Percentiles rank a stretch among this genome's conserved stretches.
These are phyloP conservation scores for Quadroppia sp. DNA, from an alignment of 2,888 invertebrate genomes.

Conservation along the genomic window DNA sequence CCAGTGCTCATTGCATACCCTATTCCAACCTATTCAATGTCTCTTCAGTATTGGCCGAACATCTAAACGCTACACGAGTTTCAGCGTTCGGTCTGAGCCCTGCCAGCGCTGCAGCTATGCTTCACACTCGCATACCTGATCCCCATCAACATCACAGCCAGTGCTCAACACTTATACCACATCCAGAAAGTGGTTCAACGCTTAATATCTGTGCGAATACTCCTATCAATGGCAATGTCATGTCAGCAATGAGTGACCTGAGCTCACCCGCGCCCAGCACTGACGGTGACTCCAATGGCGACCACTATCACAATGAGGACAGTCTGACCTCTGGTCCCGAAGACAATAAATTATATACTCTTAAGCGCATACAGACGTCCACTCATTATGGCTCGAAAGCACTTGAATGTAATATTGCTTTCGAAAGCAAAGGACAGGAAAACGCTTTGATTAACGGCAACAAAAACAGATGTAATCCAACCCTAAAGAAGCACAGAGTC, in stretches of 20 bases:
- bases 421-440: constrained; percentile 9
- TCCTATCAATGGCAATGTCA: not conserved
- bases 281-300: constrained; percentile 31
- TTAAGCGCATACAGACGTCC: constrained; percentile 2
- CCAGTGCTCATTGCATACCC: constrained; percentile 25
- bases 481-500: constrained; percentile 60
- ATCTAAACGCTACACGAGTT: constrained; percentile 33
- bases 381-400: constrained; percentile 1
- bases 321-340: constrained; percentile 18
- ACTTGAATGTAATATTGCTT: constrained; percentile 19
- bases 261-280: constrained; percentile 38
- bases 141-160: constrained; percentile 2
- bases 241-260: constrained; percentile 33
- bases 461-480: not conserved
- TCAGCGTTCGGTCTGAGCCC: constrained; percentile 22
- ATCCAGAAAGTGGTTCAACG: constrained; percentile 1
- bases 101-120: constrained; percentile 27
- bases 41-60: constrained; percentile 35
- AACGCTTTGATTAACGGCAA: constrained; percentile 29
- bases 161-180: not conserved
- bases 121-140: constrained; percentile 29
- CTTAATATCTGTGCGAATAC: constrained; percentile 2
- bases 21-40: constrained; percentile 40
- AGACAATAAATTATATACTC: constrained; percentile 25
- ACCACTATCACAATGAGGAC: constrained; percentile 24